A percentile compares a stretch with the other conserved stretches of the same genome.
Evolutionary conservation across 1,140 invertebrate species (phyloP).

Genomic region (Neelides sp.): DNA sequence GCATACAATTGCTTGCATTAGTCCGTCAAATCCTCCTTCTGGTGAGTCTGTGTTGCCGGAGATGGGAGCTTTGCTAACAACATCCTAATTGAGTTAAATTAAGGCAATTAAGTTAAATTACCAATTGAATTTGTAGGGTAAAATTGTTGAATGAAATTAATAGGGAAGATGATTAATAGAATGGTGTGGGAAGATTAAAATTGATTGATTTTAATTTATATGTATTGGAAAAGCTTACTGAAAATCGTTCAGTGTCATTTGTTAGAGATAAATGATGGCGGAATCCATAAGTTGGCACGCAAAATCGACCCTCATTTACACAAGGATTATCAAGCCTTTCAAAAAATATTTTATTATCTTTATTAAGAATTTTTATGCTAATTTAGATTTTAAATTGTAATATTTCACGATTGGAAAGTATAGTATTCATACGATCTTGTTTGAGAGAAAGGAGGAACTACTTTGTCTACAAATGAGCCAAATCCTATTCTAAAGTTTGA

Average conservation of each 20-base stretch:
- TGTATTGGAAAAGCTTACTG: conserved; percentile 7
- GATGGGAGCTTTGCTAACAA: conserved; percentile 37
- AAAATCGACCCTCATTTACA: no score
- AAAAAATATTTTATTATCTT: conserved; percentile 34
- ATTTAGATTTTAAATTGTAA: neutral
- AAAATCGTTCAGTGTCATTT: conserved; percentile 16
- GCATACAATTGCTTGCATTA: conserved; percentile 60
- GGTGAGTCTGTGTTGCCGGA: conserved; percentile 58
- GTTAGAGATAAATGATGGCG: conserved; percentile 28
- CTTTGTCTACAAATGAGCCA: conserved; percentile 63
- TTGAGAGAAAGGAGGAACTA: conserved; percentile 56
- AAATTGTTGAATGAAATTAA: no score
- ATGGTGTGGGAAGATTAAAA: no score
- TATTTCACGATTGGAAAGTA: no score
- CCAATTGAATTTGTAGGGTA: no score
- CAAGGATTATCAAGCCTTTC: no score
- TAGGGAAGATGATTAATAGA: no score
- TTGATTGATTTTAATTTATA: neutral
- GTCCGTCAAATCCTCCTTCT: conserved; percentile 65
- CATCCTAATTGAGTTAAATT: conserved; percentile 10
- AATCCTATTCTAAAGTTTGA: conserved; percentile 65
- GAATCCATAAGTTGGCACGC: conserved; percentile 30
- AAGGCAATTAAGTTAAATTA: no score
- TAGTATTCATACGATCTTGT: no score
- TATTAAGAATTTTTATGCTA: no score